Evolutionary conservation across 1,140 invertebrate genomes (phyloP).

Genomic region (Halesus radiatus): DNA sequence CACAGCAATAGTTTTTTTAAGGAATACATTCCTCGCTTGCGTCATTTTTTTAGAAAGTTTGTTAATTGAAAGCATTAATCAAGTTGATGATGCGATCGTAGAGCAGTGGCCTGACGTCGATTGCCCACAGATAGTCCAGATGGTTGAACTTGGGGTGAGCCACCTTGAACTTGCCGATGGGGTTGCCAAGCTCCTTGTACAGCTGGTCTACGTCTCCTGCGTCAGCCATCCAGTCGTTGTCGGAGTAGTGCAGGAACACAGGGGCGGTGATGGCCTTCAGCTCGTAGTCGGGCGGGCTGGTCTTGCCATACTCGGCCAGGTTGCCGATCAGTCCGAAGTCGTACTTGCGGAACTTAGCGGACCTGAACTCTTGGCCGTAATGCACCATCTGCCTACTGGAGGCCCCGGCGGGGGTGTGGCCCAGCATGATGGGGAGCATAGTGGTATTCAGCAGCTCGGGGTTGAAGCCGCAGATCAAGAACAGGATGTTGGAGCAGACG

Average conservation of each 20-base stretch:
- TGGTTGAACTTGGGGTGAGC: conserved; percentile 74
- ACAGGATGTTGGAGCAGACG: conserved; percentile 74
- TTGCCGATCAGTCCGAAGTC: conserved; percentile 75
- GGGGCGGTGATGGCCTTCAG: conserved; percentile 75
- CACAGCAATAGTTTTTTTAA: background rate
- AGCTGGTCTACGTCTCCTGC: conserved; percentile 66
- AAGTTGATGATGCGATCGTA: conserved; percentile 74
- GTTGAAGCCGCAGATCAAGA: conserved; percentile 72
- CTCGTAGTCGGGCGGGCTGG: conserved; percentile 68
- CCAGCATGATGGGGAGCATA: conserved; percentile 80
- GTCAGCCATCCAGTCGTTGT: conserved; percentile 78
- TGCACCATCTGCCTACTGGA: conserved; percentile 85
- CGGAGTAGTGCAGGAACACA: conserved; percentile 77
- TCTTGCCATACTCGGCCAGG: conserved; percentile 66
- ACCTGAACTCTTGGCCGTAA: conserved; percentile 78
- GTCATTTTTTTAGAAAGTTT: background rate
- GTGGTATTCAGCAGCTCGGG: conserved; percentile 72
- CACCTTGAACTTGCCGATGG: conserved; percentile 72
- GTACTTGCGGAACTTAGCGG: conserved; percentile 75
- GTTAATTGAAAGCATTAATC: conserved; percentile 64
- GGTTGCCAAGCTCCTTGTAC: conserved; percentile 67
- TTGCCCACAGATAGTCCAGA: conserved; percentile 77
- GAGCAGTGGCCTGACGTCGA: conserved; percentile 72
- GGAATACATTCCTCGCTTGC: background rate
- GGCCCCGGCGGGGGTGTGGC: conserved; percentile 87